These are phyloP conservation scores for Stramonita haemastoma DNA, from an alignment of 2,888 invertebrate species.

Conservation along the genomic window DNA sequence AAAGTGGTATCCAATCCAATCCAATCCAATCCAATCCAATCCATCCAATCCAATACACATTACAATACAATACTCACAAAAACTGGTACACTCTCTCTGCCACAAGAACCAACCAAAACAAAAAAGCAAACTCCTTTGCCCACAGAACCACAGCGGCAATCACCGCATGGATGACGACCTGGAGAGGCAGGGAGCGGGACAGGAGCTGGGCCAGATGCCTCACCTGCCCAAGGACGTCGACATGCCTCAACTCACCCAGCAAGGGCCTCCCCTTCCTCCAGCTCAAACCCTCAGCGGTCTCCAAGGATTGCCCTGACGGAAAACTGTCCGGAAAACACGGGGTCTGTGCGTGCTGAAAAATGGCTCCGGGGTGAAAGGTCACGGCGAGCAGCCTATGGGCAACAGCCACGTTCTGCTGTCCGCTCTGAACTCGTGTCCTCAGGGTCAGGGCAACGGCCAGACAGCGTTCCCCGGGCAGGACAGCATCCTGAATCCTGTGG, in stretches of 20 bases:
- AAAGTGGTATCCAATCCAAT: no score
- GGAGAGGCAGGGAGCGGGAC: neutral
- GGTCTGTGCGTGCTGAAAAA: neutral
- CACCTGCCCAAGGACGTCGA: neutral
- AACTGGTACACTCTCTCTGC: no score
- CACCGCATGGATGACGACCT: neutral
- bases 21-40: no score
- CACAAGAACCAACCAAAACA: no score
- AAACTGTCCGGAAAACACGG: neutral
- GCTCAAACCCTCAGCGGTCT: neutral
- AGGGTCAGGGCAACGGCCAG: neutral
- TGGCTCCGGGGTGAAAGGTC: neutral
- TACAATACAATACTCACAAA: no score
- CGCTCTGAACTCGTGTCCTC: neutral
- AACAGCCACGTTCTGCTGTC: neutral
- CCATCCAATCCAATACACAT: no score
- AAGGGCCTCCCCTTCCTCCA: neutral
- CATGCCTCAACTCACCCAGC: neutral
- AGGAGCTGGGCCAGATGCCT: neutral
- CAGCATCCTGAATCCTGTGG: neutral
- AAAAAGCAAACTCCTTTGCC: no score
- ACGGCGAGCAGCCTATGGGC: neutral
- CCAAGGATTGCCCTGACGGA: neutral
- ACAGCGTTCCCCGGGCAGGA: neutral
- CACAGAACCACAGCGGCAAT: conserved; percentile 21